A percentile compares a stretch with the other conserved stretches of the same genome.
phyloP scores from a whole-genome alignment of 2,797 vertebrate genomes.

The Sebastes elongatus region DNA sequence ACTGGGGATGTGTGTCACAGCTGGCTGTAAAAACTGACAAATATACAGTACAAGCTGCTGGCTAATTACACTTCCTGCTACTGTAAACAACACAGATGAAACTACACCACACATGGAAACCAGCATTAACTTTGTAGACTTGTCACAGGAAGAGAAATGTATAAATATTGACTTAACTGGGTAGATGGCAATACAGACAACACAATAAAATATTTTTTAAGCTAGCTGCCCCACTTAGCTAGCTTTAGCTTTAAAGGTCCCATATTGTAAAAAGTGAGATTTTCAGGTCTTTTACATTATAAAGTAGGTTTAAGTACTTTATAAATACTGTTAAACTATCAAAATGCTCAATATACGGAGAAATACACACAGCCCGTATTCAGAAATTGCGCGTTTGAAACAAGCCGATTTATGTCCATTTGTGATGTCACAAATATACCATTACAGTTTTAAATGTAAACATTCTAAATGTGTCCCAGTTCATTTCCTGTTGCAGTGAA shows the following conservation, averaged over 20 bases:
- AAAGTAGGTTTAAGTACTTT: too few species aligned
- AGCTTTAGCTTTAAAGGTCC: background rate
- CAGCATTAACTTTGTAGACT: background rate
- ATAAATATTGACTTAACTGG: background rate
- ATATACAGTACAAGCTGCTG: background rate
- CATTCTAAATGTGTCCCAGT: too few species aligned
- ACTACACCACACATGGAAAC: constrained; percentile 18
- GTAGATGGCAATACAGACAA: background rate
- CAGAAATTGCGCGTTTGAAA: too few species aligned
- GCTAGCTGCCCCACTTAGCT: background rate
- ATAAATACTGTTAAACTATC: too few species aligned
- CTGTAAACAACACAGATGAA: constrained; percentile 46
- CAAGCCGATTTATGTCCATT: too few species aligned
- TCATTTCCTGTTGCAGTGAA: too few species aligned
- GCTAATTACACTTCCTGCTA: constrained; percentile 31
- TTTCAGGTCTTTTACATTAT: too few species aligned
- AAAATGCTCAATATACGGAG: too few species aligned
- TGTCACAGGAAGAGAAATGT: background rate
- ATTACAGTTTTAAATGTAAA: too few species aligned
- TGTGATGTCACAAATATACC: too few species aligned
- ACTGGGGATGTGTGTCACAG: constrained; percentile 44
- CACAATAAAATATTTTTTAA: background rate
- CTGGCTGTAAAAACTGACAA: constrained; percentile 21
- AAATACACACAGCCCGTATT: too few species aligned
- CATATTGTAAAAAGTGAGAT: too few species aligned